Conservation (phyloP, 1,140 invertebrate species). For the Oryctes rhinoceros region DNA sequence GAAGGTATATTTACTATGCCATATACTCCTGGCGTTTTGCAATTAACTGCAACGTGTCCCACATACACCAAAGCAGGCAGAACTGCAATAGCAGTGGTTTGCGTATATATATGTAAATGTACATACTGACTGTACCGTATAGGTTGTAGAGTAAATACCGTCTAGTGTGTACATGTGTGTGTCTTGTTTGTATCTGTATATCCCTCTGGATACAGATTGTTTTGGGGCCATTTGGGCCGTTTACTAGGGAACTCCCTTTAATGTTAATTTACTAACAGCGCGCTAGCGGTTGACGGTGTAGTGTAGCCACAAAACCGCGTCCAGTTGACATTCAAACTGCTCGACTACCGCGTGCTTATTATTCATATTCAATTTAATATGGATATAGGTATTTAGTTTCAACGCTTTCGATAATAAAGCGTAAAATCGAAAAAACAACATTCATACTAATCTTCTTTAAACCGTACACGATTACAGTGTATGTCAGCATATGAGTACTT, state of each 20-base stretch:
- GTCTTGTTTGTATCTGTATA: constrained; percentile 39
- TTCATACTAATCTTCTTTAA: not conserved
- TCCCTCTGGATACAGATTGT: constrained; percentile 40
- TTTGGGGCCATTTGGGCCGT: constrained; percentile 32
- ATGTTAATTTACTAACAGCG: constrained; percentile 40
- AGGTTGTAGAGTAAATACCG: constrained; percentile 28
- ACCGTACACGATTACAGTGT: no score
- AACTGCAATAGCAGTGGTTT: constrained; percentile 28
- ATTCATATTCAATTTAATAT: constrained; percentile 39
- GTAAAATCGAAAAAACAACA: not conserved
- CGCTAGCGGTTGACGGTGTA: constrained; percentile 36
- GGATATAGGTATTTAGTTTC: constrained; percentile 9
- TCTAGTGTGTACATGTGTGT: constrained; percentile 20
- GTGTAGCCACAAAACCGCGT: constrained; percentile 35
- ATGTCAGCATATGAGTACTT: no score
- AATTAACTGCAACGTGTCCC: constrained; percentile 49
- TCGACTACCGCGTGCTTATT: constrained; percentile 24
- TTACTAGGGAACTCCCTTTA: constrained; percentile 18
- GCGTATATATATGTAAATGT: constrained; percentile 1
- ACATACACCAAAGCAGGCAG: constrained; percentile 21
- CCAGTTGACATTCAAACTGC: constrained; percentile 39
- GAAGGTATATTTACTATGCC: constrained; percentile 50
- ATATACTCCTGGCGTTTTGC: constrained; percentile 46
- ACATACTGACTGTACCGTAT: not conserved
- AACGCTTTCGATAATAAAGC: not conserved